Evolutionary conservation across 2,797 vertebrate species (phyloP).

Genomic region (Peromyscus eremicus): DNA sequence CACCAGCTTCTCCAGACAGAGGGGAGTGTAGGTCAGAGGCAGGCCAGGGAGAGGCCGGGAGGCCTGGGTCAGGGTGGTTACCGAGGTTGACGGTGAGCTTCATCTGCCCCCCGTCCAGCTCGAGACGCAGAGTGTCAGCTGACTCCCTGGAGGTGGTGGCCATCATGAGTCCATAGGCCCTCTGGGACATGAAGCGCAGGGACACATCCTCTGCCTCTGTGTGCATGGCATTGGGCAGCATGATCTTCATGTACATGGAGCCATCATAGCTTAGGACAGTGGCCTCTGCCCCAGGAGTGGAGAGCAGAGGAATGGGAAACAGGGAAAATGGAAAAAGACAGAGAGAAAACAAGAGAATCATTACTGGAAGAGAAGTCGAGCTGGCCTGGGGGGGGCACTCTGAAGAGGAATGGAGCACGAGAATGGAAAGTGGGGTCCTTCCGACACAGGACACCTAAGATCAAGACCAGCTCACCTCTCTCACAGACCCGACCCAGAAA

Average conservation of each 20-base stretch:
- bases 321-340: not conserved
- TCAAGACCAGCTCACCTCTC: constrained; percentile 88
- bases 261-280: constrained; percentile 97
- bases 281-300: constrained; percentile 89
- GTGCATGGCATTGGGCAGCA: constrained; percentile 93
- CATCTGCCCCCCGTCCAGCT: constrained; percentile 96
- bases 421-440: not conserved
- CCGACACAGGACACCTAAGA: not conserved
- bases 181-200: constrained; percentile 97
- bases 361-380: not conserved
- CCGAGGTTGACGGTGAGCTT: constrained; percentile 98
- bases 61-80: constrained; percentile 85
- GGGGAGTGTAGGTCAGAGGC: constrained; percentile 25
- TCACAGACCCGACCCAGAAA: constrained; percentile 94
- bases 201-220: constrained; percentile 97
- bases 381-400: not conserved
- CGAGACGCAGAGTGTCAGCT: constrained; percentile 96
- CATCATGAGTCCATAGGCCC: constrained; percentile 96
- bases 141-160: constrained; percentile 98
- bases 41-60: not conserved
- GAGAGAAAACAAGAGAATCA: constrained; percentile 51
- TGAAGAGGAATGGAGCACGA: not conserved
- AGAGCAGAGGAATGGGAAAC: not conserved
- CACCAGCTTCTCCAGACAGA: constrained; percentile 77
- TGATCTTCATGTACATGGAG: constrained; percentile 97